phyloP scores from a whole-genome alignment of 2,888 invertebrate genomes.

The Coecobrya sp. region DNA sequence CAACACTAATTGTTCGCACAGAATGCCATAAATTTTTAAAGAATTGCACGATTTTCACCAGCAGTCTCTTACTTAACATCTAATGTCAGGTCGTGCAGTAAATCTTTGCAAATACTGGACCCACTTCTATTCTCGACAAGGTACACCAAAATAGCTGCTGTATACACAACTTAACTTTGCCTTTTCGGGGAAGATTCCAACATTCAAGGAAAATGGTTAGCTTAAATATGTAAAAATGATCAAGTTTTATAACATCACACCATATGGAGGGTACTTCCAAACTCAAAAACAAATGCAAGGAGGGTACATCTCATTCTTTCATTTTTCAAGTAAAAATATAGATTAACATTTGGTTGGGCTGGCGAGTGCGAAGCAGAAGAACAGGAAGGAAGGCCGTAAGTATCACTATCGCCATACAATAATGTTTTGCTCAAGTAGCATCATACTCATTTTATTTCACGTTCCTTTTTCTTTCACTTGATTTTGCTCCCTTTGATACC shows the following conservation, averaged over 20 bases:
- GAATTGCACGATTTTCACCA: slow-evolving; percentile 53
- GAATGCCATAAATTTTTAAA: slow-evolving; percentile 66
- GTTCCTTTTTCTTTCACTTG: not conserved
- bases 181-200: too few species aligned
- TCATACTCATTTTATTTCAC: slow-evolving; percentile 41
- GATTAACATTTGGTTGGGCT: not conserved
- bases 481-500: not conserved
- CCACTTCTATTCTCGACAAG: too few species aligned
- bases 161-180: too few species aligned
- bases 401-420: not conserved
- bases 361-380: not conserved
- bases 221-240: too few species aligned
- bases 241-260: too few species aligned
- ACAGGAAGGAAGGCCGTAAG: not conserved
- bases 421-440: slow-evolving; percentile 34
- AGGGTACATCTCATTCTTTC: too few species aligned
- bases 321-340: not conserved
- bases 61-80: slow-evolving; percentile 33
- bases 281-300: too few species aligned
- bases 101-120: slow-evolving; percentile 16
- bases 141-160: too few species aligned
- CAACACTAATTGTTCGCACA: slow-evolving; percentile 59
- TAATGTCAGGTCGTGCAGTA: slow-evolving; percentile 48
- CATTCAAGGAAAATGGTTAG: too few species aligned
- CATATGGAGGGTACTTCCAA: too few species aligned